Conservation (phyloP, 2,113 vertebrate genomes). For the Meleagris gallopavo region DNA sequence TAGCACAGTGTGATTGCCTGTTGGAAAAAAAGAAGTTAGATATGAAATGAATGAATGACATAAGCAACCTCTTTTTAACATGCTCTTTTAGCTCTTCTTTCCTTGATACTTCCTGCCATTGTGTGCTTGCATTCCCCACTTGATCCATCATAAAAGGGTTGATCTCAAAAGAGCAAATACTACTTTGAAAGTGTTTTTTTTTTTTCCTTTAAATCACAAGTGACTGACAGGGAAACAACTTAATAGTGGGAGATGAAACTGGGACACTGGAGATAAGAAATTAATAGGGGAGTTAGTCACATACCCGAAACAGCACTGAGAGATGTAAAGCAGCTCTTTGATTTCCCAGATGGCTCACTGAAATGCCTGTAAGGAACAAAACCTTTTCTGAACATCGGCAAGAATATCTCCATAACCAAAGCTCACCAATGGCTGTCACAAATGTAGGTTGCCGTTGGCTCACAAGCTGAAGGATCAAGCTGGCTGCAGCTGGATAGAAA, state of each 20-base stretch:
- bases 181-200: neutral
- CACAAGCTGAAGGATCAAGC: neutral
- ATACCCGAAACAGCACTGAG: slow-evolving; percentile 10
- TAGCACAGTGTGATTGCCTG: neutral
- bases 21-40: slow-evolving; percentile 4
- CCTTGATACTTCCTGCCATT: neutral
- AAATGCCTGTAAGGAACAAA: neutral
- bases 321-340: neutral
- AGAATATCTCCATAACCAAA: neutral
- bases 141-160: neutral
- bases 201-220: neutral
- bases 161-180: slow-evolving; percentile 12
- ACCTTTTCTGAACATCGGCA: neutral
- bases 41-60: neutral
- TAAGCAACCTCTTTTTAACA: neutral
- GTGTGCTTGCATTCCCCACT: neutral
- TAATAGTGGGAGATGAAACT: slow-evolving; percentile 23
- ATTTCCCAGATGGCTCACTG: neutral
- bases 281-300: slow-evolving; percentile 7
- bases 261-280: neutral
- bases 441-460: neutral
- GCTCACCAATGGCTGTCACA: neutral
- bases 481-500: neutral
- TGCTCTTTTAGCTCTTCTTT: neutral
- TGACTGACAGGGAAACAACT: neutral